These are phyloP conservation scores for Geococcyx californianus DNA, from an alignment of 2,113 vertebrate genomes.

Conservation along the genomic window DNA sequence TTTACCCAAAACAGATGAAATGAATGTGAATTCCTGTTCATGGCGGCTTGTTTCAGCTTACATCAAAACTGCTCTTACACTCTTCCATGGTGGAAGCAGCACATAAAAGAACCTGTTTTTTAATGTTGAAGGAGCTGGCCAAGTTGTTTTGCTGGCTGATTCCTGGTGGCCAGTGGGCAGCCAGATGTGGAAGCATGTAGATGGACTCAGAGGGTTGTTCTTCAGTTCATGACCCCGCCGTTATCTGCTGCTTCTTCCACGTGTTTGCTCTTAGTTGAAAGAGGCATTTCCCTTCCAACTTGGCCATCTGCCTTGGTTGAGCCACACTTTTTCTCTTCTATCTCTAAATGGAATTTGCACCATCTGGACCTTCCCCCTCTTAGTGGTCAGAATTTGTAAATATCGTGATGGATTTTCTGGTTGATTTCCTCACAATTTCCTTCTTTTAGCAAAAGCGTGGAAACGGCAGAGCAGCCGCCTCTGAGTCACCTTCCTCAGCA, in stretches of 20 bases:
- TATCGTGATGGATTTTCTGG: not conserved
- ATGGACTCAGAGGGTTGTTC: not conserved
- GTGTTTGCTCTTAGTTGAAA: not conserved
- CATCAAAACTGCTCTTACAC: not conserved
- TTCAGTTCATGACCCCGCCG: not conserved
- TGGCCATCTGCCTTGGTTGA: not conserved
- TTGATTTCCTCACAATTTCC: not conserved
- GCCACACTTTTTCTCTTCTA: not conserved
- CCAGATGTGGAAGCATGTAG: not conserved
- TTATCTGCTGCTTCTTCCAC: not conserved
- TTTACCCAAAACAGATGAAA: not conserved
- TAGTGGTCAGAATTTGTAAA: not conserved
- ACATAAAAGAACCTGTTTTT: not conserved
- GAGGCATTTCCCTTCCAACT: not conserved
- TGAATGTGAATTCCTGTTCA: not conserved
- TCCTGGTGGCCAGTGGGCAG: not conserved
- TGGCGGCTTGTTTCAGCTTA: constrained; percentile 11
- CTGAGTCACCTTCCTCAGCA: not conserved
- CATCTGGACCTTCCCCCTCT: not conserved
- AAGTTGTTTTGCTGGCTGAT: not conserved
- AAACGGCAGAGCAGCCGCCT: not conserved
- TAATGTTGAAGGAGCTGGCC: not conserved
- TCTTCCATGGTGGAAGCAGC: not conserved
- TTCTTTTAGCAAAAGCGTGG: not conserved
- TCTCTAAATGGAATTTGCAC: not conserved